A percentile compares a stretch with the other conserved stretches of the same genome.
Conservation (phyloP, 2,113 vertebrate genomes). For the Tragulus kanchil region DNA sequence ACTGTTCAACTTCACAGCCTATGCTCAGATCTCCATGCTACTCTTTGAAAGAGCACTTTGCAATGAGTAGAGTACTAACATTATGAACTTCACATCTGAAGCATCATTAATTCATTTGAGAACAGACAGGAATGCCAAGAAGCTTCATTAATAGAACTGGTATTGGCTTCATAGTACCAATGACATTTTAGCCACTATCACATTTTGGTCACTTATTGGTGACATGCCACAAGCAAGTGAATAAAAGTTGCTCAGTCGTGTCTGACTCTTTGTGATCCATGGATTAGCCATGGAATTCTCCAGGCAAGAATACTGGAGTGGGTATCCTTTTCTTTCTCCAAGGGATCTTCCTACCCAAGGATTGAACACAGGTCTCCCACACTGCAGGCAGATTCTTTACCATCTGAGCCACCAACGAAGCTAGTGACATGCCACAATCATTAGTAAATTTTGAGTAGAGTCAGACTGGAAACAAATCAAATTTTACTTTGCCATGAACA, state of each 20-base stretch:
- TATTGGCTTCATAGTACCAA: neutral
- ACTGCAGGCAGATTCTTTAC: too few species aligned
- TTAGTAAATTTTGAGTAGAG: conserved; percentile 8
- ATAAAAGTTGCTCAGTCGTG: neutral
- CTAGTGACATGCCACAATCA: neutral
- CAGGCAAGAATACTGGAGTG: too few species aligned
- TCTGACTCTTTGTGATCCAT: neutral
- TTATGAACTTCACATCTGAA: neutral
- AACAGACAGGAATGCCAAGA: neutral
- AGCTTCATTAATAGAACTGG: neutral
- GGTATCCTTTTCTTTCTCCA: too few species aligned
- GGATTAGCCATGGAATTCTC: too few species aligned
- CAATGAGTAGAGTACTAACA: neutral
- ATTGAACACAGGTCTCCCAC: too few species aligned
- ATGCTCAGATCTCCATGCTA: neutral
- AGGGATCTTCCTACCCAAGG: too few species aligned
- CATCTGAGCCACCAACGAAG: too few species aligned
- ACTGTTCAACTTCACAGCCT: neutral
- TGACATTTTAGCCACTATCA: neutral
- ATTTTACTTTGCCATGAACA: conserved; percentile 39
- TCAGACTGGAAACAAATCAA: conserved; percentile 1
- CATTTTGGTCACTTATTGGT: neutral
- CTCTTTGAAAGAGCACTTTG: neutral
- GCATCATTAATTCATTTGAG: neutral
- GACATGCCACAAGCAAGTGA: neutral